Conservation (phyloP, 2,797 vertebrate genomes). For the Ctenosaura bakeri region DNA sequence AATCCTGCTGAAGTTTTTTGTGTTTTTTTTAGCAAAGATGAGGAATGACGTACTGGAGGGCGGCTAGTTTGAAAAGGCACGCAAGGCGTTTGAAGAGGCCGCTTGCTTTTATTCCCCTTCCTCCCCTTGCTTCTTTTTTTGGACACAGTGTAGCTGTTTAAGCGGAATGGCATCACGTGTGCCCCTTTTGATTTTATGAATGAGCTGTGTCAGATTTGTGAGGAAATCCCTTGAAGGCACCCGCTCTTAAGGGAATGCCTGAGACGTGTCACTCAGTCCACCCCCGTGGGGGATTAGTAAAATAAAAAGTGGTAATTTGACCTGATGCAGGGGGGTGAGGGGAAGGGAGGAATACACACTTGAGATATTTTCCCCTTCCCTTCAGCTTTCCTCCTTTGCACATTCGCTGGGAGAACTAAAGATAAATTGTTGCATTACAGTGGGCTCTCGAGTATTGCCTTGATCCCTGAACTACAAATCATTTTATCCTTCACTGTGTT, state of each 20-base stretch:
- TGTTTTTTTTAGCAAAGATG: accelerated
- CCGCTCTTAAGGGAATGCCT: constrained; percentile 44
- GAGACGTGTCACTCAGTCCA: constrained; percentile 24
- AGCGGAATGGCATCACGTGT: not conserved
- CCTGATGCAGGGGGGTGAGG: not conserved
- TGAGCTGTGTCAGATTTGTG: constrained; percentile 49
- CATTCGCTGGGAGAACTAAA: accelerated
- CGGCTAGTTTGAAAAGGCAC: constrained; percentile 15
- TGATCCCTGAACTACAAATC: constrained; percentile 39
- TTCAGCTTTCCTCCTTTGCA: not conserved
- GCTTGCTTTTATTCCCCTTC: constrained; percentile 8
- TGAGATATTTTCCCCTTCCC: not conserved
- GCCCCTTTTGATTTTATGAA: constrained; percentile 51
- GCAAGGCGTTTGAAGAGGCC: constrained; percentile 29
- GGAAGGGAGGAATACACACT: not conserved
- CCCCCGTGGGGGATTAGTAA: not conserved
- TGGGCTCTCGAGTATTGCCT: constrained; percentile 20
- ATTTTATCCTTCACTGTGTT: constrained; percentile 26
- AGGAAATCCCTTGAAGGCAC: constrained; percentile 60
- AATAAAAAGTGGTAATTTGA: constrained; percentile 13
- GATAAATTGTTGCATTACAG: constrained; percentile 16
- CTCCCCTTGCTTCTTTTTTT: accelerated
- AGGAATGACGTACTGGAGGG: constrained; percentile 25
- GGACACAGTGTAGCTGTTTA: not conserved
- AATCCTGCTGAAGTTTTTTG: constrained; percentile 24